A percentile compares a stretch with the other conserved stretches of the same genome.
phyloP scores from a whole-genome alignment of 2,113 vertebrate genomes.

The Chaenogobius annularis region DNA sequence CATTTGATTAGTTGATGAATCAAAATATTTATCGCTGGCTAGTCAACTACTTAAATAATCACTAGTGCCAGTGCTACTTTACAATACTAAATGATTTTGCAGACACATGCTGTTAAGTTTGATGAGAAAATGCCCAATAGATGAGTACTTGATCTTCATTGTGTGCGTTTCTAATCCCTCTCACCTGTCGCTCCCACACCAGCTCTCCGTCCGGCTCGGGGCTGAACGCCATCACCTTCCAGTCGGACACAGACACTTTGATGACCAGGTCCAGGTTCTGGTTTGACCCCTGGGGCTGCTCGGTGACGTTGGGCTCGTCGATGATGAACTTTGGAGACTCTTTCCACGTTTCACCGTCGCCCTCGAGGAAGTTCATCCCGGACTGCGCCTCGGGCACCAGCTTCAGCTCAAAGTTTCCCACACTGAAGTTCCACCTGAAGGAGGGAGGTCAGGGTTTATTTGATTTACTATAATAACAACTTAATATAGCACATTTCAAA shows the following conservation, averaged over 20 bases:
- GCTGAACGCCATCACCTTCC: constrained; percentile 96
- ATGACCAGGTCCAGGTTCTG: constrained; percentile 86
- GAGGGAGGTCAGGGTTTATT: not conserved
- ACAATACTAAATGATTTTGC: too few relatives aligned
- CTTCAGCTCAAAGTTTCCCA: constrained; percentile 95
- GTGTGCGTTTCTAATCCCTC: not conserved
- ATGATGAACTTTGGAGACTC: constrained; percentile 85
- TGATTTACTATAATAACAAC: not conserved
- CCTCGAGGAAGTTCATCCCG: constrained; percentile 86
- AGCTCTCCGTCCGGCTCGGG: constrained; percentile 83
- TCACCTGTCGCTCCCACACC: constrained; percentile 96
- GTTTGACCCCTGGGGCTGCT: constrained; percentile 70
- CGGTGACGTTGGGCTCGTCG: constrained; percentile 73
- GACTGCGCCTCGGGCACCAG: constrained; percentile 85
- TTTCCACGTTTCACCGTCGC: constrained; percentile 74
- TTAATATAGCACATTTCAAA: not conserved
- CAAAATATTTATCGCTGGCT: too few relatives aligned
- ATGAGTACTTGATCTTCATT: not conserved
- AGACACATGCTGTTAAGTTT: not conserved
- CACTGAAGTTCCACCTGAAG: constrained; percentile 97
- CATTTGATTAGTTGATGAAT: too few relatives aligned
- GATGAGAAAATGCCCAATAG: not conserved
- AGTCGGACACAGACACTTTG: constrained; percentile 94
- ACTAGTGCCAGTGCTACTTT: too few relatives aligned
- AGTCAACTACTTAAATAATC: too few relatives aligned